Percentiles rank a stretch among this genome's conserved stretches.
phyloP scores from a whole-genome alignment of 1,140 invertebrate species.

The Cheumatopsyche charites region DNA sequence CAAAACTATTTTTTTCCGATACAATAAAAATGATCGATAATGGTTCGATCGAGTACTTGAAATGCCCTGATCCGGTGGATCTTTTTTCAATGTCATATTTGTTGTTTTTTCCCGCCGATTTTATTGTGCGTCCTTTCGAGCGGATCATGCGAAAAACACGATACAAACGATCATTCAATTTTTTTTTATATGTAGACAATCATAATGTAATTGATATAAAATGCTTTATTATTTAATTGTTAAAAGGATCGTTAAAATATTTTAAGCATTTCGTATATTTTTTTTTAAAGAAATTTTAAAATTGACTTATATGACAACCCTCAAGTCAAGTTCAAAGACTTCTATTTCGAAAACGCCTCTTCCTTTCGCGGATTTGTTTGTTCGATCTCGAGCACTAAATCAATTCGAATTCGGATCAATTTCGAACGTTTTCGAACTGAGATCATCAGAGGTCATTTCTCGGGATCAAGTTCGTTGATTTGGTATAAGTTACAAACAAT shows the following conservation, averaged over 20 bases:
- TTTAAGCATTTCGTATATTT: no score
- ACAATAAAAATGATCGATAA: not conserved
- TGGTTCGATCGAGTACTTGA: not conserved
- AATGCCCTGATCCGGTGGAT: conserved; percentile 19
- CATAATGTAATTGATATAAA: conserved; percentile 1
- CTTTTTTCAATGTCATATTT: conserved; percentile 45
- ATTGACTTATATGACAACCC: no score
- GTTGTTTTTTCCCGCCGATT: conserved; percentile 40
- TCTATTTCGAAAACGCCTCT: no score
- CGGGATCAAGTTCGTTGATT: no score
- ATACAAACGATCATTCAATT: conserved; percentile 11
- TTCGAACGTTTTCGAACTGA: no score
- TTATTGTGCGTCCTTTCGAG: conserved; percentile 37
- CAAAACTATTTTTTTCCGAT: not conserved
- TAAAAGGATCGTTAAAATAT: no score
- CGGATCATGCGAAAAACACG: conserved; percentile 25
- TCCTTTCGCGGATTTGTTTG: no score
- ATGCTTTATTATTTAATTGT: not conserved
- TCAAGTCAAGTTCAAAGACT: no score
- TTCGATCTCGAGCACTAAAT: no score
- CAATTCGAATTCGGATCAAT: no score
- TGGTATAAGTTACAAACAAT: conserved; percentile 14
- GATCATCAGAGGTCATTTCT: no score
- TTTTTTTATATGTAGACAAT: conserved; percentile 2
- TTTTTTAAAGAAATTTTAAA: no score